phyloP scores from a whole-genome alignment of 1,140 invertebrate genomes.

The Trigoniulus corallinus region DNA sequence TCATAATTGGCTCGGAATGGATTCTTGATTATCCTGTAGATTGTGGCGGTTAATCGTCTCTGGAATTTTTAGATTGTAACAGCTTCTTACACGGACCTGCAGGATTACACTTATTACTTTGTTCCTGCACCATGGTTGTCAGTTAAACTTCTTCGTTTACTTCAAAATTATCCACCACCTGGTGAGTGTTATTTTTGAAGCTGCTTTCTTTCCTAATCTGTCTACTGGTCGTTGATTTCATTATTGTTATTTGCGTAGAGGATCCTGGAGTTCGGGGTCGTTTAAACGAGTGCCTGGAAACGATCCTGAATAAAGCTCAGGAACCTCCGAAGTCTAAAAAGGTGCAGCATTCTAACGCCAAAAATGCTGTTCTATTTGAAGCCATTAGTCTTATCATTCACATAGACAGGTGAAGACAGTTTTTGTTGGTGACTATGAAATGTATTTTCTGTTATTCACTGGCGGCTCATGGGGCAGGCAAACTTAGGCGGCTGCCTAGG shows the following conservation, averaged over 20 bases:
- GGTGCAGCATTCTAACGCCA: conserved; percentile 99
- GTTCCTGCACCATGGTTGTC: conserved; percentile 99
- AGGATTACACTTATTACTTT: conserved; percentile 99
- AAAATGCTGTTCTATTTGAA: conserved; percentile 99
- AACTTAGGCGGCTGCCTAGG: no score
- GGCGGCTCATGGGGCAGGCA: no score
- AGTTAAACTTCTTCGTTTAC: conserved; percentile 84
- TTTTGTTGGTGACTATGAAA: background rate
- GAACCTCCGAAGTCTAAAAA: conserved; percentile 99
- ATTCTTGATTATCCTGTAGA: background rate
- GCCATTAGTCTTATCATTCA: conserved; percentile 99
- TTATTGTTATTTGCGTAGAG: conserved; percentile 34
- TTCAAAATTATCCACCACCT: conserved; percentile 97
- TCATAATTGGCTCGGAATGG: background rate
- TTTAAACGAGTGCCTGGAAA: conserved; percentile 95
- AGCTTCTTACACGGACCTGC: conserved; percentile 92
- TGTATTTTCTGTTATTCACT: background rate
- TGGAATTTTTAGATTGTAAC: conserved; percentile 66
- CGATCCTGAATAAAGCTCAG: conserved; percentile 99
- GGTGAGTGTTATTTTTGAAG: conserved; percentile 31
- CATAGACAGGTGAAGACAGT: conserved; percentile 64
- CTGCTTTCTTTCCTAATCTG: background rate
- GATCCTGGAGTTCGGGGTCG: conserved; percentile 87
- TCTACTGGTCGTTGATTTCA: conserved; percentile 13
- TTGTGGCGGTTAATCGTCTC: background rate